phyloP scores from a whole-genome alignment of 2,888 invertebrate species.

The Platynereis dumerilii region DNA sequence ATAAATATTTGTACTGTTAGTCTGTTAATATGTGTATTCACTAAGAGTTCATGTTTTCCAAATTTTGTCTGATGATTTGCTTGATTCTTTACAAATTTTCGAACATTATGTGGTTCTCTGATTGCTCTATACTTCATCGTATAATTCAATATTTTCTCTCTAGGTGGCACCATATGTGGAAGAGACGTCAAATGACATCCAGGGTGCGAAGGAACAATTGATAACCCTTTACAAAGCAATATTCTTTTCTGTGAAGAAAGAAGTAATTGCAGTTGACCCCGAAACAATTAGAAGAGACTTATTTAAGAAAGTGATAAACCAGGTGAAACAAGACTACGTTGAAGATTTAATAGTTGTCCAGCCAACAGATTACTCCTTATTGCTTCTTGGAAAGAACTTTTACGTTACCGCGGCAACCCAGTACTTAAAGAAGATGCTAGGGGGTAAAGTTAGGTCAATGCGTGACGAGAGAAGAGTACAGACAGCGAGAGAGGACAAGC shows the following conservation, averaged over 20 bases:
- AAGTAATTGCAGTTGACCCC: not conserved
- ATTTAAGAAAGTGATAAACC: not conserved
- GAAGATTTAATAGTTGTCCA: not conserved
- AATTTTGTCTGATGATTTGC: too few species aligned
- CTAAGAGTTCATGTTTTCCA: too few species aligned
- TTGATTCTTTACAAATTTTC: too few species aligned
- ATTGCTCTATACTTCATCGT: too few species aligned
- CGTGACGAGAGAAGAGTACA: not conserved
- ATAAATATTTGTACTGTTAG: too few species aligned
- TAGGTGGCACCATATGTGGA: not conserved
- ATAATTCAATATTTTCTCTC: too few species aligned
- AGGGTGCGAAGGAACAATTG: not conserved
- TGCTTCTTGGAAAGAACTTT: slow-evolving; percentile 1
- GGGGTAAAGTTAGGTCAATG: not conserved
- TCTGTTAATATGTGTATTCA: too few species aligned
- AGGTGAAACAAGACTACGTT: not conserved
- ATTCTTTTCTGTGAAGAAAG: slow-evolving; percentile 1
- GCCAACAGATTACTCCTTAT: not conserved
- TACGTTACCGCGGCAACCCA: not conserved
- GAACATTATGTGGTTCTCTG: too few species aligned
- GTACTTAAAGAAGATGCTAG: slow-evolving; percentile 3
- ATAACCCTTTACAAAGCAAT: not conserved
- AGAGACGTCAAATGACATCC: too few species aligned
- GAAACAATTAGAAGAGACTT: not conserved
- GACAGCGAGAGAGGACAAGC: not conserved